Evolutionary conservation across 2,113 vertebrate species (phyloP).

Genomic region (Heteronetta atricapilla): DNA sequence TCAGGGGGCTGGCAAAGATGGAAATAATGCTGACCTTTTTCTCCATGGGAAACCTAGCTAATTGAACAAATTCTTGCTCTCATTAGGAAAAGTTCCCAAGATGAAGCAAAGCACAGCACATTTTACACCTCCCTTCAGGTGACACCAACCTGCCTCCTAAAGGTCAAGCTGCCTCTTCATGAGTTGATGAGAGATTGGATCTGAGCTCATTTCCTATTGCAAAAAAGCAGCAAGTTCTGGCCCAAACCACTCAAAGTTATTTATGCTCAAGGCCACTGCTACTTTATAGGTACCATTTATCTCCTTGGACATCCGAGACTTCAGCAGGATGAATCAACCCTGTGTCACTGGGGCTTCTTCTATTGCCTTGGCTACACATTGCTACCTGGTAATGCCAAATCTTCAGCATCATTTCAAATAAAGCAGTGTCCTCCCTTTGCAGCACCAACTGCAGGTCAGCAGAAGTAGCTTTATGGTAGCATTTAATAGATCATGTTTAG

Average conservation of each 20-base stretch:
- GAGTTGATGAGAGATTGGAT: background rate
- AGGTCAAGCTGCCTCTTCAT: slow-evolving; percentile 29
- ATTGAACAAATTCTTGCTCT: slow-evolving; percentile 20
- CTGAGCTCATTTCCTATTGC: background rate
- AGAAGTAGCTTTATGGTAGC: background rate
- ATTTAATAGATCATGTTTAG: background rate
- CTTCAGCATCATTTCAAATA: background rate
- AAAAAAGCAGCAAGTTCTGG: background rate
- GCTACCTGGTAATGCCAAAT: background rate
- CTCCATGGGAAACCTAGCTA: background rate
- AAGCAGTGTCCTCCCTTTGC: background rate
- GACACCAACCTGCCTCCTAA: slow-evolving; percentile 22
- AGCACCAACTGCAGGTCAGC: background rate
- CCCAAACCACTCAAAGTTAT: background rate
- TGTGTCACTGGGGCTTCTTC: background rate
- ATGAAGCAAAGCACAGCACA: background rate
- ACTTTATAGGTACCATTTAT: background rate
- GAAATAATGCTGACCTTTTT: slow-evolving; percentile 55
- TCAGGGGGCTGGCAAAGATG: background rate
- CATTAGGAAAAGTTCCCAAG: slow-evolving; percentile 52
- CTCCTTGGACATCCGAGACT: background rate
- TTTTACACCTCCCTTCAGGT: background rate
- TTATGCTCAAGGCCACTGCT: background rate
- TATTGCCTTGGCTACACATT: background rate
- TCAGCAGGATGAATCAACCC: background rate